Base-by-base conservation (phyloP, 2,113 vertebrate species). In the Halcyon malimbica region DNA sequence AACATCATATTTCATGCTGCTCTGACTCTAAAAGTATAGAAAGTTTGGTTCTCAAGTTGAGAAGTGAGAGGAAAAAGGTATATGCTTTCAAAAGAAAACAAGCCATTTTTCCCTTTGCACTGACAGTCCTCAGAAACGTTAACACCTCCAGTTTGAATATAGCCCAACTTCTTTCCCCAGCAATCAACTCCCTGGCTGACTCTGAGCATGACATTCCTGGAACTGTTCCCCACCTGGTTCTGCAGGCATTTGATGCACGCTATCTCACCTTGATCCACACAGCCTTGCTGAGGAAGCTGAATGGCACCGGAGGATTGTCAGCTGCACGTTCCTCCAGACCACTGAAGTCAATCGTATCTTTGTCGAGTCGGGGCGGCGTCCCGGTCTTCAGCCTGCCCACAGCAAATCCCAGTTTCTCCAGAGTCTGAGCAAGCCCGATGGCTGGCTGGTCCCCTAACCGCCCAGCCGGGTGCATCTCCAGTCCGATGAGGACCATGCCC, bases 401-500 rank as follows among this genome's bases (percentile, higher is more conserved):
- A 60, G 96, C 96, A 54, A 99, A 98, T 3, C 99, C 99, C 94
- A 99, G 96, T 24, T 83, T 98, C 89, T 99, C 98, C 87, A 99
- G 95, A 1, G 98, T 99, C 37, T 97, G 97, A 59, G 99, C 99
- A 87, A 99, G 97, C 9, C 99, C 98, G 0, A 98, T 11, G 6
- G 99, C 99, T 10, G 99, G 98, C 37, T 98, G 98, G 50, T 99
- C 99, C 64, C 99, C 99, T 13, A 99, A 98, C 13, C 99, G 98
- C 35, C 99, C 99, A 2, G 99, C 99, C 0, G 99, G 98, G 26
- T 98, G 97, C 4, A 3, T 96, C 90, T 98, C 98, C 69, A 98
- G 95, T 15, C 99, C 99, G 14, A 99, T 92, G 60, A 99, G 96
- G 78, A 99, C 89, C 92, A 97, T 69, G 7, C 99, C 99, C 56